Evolutionary conservation across 2,113 vertebrate genomes (phyloP), one percentile per base, ranked within the genome.

Genomic region (Sclerurus mexicanus): DNA sequence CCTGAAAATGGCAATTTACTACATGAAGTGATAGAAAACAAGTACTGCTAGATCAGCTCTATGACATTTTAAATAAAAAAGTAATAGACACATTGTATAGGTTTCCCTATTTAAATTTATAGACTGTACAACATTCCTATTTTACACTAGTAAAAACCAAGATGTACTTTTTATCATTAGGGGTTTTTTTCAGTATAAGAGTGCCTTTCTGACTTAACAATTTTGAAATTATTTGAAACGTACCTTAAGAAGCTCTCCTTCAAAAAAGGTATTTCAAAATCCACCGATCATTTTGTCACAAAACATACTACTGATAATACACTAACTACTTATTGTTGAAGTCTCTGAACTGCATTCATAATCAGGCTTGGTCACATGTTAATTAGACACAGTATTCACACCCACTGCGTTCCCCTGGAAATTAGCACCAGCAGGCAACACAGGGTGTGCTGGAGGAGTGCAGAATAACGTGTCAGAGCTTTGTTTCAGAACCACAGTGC

Each of bases 111-210:
- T 87, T 85, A 56, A 47, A 55, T 72, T 63, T 72, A 74, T 10
- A 60, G 53, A 5, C 2, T 7, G 18, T 19, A 44, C 2, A 62
- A 49, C 25, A 53, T 56, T 87, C 7, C 7, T 4, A 33, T 73
- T 83, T 85, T 87, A 85, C 24, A 44, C 13, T 23, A 37, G 10
- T 21, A 71, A 76, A 77, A 78, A 0, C 6, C 30, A 73, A 53
- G 28, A 22, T 0, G 0, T 15, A 78, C 0, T 0, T 49, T 64
- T 74, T 30, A 58, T 60, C n/a, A n/a, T 12, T 49, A 52, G 40
- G 7, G 20, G 5, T 83, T 5, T 42, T 87, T 88, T 66, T 42
- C 8, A 22, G 7, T 25, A 53, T 4, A 3, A 39, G 3, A 40
- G 4, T 15, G 62, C 35, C 8, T 19, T 69, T 89, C 31, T n/a